phyloP scores from a whole-genome alignment of 2,113 vertebrate species.

The Psophia crepitans region DNA sequence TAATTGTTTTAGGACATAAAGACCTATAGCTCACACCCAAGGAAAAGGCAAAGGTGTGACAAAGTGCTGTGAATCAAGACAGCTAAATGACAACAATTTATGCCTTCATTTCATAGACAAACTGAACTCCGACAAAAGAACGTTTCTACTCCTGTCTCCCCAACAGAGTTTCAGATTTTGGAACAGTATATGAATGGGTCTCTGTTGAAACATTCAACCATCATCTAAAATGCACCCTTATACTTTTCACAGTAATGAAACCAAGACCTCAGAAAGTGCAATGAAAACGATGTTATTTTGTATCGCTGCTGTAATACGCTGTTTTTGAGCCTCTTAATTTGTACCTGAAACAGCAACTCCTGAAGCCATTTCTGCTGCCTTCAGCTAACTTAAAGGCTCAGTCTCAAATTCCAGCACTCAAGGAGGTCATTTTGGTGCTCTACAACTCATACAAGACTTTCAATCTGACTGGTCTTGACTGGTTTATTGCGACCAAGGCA shows the following conservation, averaged over 20 bases:
- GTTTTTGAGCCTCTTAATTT: neutral
- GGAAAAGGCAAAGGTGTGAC: neutral
- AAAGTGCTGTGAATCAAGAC: neutral
- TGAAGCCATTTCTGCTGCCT: neutral
- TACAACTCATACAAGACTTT: neutral
- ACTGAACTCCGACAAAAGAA: neutral
- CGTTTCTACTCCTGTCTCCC: neutral
- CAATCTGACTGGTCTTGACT: neutral
- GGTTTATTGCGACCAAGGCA: neutral
- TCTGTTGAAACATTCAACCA: neutral
- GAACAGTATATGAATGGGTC: neutral
- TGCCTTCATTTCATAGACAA: neutral
- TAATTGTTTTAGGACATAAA: constrained; percentile 3
- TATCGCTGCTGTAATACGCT: neutral
- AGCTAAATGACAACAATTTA: constrained; percentile 1
- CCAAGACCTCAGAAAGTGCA: neutral
- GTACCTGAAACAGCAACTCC: neutral
- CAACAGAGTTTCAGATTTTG: neutral
- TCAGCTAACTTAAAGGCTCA: neutral
- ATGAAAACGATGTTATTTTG: neutral
- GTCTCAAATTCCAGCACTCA: neutral
- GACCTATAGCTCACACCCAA: neutral
- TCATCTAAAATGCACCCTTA: neutral
- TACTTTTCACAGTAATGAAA: neutral
- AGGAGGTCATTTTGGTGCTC: neutral